A percentile compares a stretch with the other conserved stretches of the same genome.
Evolutionary conservation across 2,888 invertebrate genomes (phyloP).

Genomic region (Eupeodes luniger): DNA sequence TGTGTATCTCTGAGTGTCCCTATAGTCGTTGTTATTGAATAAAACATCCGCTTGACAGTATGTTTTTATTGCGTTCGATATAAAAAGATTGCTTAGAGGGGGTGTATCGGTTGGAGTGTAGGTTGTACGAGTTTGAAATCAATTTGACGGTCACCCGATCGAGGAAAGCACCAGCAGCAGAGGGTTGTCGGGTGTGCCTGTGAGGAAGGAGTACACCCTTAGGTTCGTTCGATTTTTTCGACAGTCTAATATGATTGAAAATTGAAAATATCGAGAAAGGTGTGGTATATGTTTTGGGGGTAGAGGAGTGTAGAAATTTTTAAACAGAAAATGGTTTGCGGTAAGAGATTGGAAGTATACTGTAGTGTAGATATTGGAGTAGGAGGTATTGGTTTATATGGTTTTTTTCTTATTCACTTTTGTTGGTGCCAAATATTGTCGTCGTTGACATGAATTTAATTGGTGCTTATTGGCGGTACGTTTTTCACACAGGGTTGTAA

Average conservation of each 20-base stretch:
- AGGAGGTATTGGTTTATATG: neutral
- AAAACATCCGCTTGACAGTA: conserved; percentile 72
- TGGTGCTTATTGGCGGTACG: conserved; percentile 63
- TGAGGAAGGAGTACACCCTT: neutral
- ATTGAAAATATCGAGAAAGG: conserved; percentile 53
- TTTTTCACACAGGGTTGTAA: conserved; percentile 8
- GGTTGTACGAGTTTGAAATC: neutral
- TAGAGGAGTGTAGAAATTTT: neutral
- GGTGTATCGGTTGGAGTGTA: neutral
- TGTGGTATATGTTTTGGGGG: neutral
- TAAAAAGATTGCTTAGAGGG: conserved; percentile 63
- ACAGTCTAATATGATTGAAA: conserved; percentile 69
- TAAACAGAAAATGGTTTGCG: conserved; percentile 33
- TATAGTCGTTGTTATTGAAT: conserved; percentile 63
- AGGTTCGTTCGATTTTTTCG: conserved; percentile 52
- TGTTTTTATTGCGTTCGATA: conserved; percentile 74
- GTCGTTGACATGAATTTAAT: conserved; percentile 73
- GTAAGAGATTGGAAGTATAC: conserved; percentile 40
- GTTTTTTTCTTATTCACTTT: conserved; percentile 13
- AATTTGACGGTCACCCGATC: conserved; percentile 25
- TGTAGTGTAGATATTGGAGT: no score
- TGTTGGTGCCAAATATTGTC: conserved; percentile 21
- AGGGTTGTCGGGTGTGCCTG: neutral
- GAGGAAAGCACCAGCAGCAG: conserved; percentile 6
- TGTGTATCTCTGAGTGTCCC: conserved; percentile 43